A percentile compares a stretch with the other conserved stretches of the same genome.
Conservation (phyloP, 2,888 invertebrate genomes). For the Scelioninae gen. 1 region DNA sequence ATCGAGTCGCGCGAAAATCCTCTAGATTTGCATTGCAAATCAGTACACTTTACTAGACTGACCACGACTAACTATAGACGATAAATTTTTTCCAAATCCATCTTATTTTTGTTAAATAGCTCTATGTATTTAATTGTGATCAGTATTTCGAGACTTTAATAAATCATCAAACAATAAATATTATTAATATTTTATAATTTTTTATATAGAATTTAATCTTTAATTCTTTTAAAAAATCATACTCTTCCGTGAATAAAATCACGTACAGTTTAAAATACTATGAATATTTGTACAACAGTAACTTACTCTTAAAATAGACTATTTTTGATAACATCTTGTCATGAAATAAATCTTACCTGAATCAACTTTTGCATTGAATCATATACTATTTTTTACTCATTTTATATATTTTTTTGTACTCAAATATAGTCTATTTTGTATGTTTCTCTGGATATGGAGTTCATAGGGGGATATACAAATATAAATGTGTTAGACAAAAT, state of each 20-base stretch:
- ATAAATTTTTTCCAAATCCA: slow-evolving; percentile 18
- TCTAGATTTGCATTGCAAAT: slow-evolving; percentile 54
- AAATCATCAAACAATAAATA: no score
- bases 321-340: no score
- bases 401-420: slow-evolving; percentile 15
- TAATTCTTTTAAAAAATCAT: no score
- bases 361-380: slow-evolving; percentile 6
- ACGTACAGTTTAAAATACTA: no score
- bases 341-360: slow-evolving; percentile 1
- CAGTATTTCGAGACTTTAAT: no score
- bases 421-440: slow-evolving; percentile 45
- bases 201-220: no score
- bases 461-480: slow-evolving; percentile 11
- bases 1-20: slow-evolving; percentile 52
- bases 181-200: no score
- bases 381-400: neutral
- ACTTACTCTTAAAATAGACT: no score
- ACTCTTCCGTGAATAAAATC: no score
- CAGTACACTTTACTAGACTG: slow-evolving; percentile 9
- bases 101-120: slow-evolving; percentile 27
- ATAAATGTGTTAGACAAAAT: slow-evolving; percentile 37
- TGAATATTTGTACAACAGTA: no score
- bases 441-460: slow-evolving; percentile 32
- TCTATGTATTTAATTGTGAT: neutral
- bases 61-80: slow-evolving; percentile 16